Percentiles rank a stretch among this genome's conserved stretches.
Evolutionary conservation across 1,140 invertebrate species (phyloP).

Genomic region (Orius laevigatus): DNA sequence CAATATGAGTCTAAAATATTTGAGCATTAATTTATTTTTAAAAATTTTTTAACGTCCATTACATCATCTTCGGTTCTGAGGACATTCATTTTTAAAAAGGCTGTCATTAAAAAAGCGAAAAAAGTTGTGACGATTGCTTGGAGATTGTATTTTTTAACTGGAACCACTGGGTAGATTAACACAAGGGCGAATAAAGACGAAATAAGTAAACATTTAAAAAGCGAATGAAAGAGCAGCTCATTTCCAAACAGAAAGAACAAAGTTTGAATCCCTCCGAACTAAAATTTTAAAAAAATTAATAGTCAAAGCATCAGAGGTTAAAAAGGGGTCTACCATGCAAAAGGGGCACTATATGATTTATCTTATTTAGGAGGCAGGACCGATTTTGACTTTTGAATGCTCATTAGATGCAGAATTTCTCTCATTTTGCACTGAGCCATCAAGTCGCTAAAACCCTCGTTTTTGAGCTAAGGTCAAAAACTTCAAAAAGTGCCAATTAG

Average conservation of each 20-base stretch:
- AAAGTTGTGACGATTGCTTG: slow-evolving; percentile 3
- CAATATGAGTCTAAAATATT: slow-evolving; percentile 46
- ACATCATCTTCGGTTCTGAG: slow-evolving; percentile 40
- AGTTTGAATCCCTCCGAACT: slow-evolving; percentile 15
- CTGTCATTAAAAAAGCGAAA: slow-evolving; percentile 17
- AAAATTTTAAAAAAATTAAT: slow-evolving; percentile 14
- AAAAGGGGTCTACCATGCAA: no score
- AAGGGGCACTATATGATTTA: no score
- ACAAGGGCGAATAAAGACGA: slow-evolving; percentile 19
- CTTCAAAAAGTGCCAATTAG: no score
- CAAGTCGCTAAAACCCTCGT: no score
- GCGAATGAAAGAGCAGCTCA: slow-evolving; percentile 50
- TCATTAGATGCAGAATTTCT: no score
- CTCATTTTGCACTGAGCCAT: no score
- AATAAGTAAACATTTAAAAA: slow-evolving; percentile 36
- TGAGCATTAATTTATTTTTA: neutral
- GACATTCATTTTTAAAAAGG: slow-evolving; percentile 31
- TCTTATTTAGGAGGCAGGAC: no score
- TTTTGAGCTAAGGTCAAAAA: no score
- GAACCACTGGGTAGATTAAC: slow-evolving; percentile 23
- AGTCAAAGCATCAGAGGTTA: no score
- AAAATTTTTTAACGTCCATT: slow-evolving; percentile 22
- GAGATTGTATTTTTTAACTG: neutral
- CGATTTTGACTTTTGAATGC: no score
- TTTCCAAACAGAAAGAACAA: slow-evolving; percentile 40